A percentile compares a stretch with the other conserved stretches of the same genome.
phyloP scores from a whole-genome alignment of 2,113 vertebrate species.

The Pangasianodon hypophthalmus region DNA sequence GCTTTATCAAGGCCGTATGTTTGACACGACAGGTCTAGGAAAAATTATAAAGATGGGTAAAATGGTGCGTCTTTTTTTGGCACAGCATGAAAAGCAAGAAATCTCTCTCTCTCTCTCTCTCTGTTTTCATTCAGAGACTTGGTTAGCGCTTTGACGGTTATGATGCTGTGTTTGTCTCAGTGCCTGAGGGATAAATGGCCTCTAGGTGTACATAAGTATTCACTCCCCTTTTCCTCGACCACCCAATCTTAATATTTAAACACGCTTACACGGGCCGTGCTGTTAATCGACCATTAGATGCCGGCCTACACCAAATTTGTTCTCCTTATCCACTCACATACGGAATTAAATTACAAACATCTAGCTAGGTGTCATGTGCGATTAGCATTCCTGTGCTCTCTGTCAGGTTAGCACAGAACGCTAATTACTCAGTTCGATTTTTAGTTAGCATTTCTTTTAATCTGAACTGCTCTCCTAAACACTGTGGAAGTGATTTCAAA shows the following conservation, averaged over 20 bases:
- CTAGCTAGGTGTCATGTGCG: background rate
- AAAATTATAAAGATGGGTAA: background rate
- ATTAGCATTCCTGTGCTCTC: background rate
- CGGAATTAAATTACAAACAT: background rate
- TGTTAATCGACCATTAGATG: conserved; percentile 35
- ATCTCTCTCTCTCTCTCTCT: background rate
- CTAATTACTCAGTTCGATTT: background rate
- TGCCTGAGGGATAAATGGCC: conserved; percentile 56
- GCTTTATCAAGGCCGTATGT: background rate
- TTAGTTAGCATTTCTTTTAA: background rate
- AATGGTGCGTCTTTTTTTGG: background rate
- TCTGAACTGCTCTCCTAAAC: background rate
- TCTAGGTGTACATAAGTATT: conserved; percentile 54
- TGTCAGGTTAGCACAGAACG: background rate
- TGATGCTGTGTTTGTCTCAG: conserved; percentile 1
- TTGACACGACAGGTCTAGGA: background rate
- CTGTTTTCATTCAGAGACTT: conserved; percentile 38
- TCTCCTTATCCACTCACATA: background rate
- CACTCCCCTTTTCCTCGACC: conserved; percentile 12
- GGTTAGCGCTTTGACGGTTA: conserved; percentile 39
- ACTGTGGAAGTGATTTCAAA: background rate
- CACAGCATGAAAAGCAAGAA: too few relatives aligned
- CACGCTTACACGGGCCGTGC: conserved; percentile 29
- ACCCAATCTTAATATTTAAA: conserved; percentile 39
- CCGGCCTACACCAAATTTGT: conserved; percentile 14